These are phyloP conservation scores for Agrypnus murinus DNA, from an alignment of 2,888 invertebrate genomes.

Conservation along the genomic window DNA sequence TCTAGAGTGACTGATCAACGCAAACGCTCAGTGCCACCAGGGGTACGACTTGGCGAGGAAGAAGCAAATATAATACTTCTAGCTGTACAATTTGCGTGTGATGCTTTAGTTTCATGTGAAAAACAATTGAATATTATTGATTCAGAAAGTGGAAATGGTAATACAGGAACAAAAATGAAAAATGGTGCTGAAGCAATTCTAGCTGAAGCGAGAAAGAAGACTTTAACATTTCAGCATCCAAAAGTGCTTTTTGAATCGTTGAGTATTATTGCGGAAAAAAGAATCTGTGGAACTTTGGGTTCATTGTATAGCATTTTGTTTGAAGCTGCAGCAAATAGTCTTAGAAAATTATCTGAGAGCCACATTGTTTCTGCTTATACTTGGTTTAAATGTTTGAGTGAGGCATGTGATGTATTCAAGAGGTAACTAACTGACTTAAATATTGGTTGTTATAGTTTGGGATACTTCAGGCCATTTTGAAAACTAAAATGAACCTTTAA, in stretches of 20 bases:
- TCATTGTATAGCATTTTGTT: conserved; percentile 86
- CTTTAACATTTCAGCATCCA: conserved; percentile 61
- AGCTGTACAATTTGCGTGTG: conserved; percentile 69
- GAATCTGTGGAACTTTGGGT: conserved; percentile 87
- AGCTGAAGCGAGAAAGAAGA: conserved; percentile 58
- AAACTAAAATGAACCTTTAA: too few species aligned
- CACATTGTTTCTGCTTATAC: conserved; percentile 58
- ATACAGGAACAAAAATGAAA: conserved; percentile 77
- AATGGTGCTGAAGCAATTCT: conserved; percentile 64
- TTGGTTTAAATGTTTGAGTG: conserved; percentile 72
- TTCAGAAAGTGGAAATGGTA: conserved; percentile 82
- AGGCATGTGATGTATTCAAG: conserved; percentile 73
- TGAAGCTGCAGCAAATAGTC: conserved; percentile 76
- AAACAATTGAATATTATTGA: conserved; percentile 80
- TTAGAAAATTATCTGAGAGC: conserved; percentile 66
- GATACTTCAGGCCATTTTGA: too few species aligned
- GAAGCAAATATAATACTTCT: conserved; percentile 63
- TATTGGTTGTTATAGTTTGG: too few species aligned
- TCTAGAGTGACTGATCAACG: conserved; percentile 24
- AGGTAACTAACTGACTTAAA: too few species aligned
- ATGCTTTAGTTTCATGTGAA: conserved; percentile 77
- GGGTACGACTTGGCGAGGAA: conserved; percentile 64
- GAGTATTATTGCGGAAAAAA: conserved; percentile 78
- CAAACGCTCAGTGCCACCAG: conserved; percentile 48
- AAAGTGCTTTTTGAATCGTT: conserved; percentile 65